phyloP scores from a whole-genome alignment of 2,888 invertebrate species.

The Pelosia muscerda region DNA sequence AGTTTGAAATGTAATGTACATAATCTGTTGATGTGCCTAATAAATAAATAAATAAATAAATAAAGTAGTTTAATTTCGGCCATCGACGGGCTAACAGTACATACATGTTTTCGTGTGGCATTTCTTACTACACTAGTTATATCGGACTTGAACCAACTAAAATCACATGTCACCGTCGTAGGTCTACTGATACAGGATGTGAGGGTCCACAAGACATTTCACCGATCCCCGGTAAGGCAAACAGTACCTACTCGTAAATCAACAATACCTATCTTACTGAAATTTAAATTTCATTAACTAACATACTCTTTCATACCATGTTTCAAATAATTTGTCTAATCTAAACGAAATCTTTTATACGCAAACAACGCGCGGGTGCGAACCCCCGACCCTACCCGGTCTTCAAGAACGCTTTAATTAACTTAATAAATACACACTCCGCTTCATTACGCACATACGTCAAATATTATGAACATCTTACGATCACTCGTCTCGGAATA shows the following conservation, averaged over 20 bases:
- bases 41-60: too few relatives aligned
- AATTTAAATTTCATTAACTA: slow-evolving; percentile 2
- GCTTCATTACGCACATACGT: slow-evolving; percentile 85
- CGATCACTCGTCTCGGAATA: slow-evolving; percentile 44
- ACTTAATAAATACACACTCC: slow-evolving; percentile 86
- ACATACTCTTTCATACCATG: slow-evolving; percentile 16
- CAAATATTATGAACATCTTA: slow-evolving; percentile 79
- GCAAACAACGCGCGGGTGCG: slow-evolving; percentile 34
- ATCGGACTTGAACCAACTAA: too few relatives aligned
- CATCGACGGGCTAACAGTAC: too few relatives aligned
- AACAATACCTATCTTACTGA: not conserved
- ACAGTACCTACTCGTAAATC: not conserved
- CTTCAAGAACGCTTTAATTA: slow-evolving; percentile 84
- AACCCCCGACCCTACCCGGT: slow-evolving; percentile 47
- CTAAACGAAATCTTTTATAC: slow-evolving; percentile 44
- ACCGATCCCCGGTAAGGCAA: too few relatives aligned
- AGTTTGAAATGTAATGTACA: too few relatives aligned
- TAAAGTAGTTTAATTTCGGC: too few relatives aligned
- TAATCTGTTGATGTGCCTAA: too few relatives aligned
- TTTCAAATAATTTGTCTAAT: slow-evolving; percentile 35
- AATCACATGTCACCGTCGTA: too few relatives aligned
- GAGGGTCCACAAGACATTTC: too few relatives aligned
- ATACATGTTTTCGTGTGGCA: too few relatives aligned
- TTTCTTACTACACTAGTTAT: too few relatives aligned
- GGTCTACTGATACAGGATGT: too few relatives aligned